Base-by-base conservation (phyloP, 2,113 vertebrate species). In the Prunella himalayana region DNA sequence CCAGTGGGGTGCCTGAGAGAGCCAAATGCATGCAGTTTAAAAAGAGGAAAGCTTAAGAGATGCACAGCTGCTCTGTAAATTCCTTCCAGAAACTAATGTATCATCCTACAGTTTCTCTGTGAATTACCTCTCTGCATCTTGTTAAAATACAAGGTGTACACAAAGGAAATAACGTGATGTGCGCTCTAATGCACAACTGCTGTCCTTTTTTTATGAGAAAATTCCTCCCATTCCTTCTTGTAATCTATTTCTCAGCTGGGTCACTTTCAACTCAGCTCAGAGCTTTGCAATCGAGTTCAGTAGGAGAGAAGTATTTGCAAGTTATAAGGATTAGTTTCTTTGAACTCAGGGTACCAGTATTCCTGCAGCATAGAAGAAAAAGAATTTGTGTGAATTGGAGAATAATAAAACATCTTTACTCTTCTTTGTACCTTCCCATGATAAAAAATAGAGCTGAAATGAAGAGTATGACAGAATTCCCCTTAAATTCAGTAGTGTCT, bases 281-380 rank as follows among this genome's bases (percentile, higher is more conserved):
- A 82, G 59, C 66, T 84, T 76, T 85, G 41, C 45, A 61, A 21
- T 69, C 0, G 1, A 76, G 45, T 94, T 88, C 60, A 57, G 39
- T 39, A 35, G 60, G 45, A 88, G 41, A 91, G 42, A 78, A 54
- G 10, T 44, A 68, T 86, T 94, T 90, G 31, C 47, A 83, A 86
- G 42, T 65, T 90, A 44, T 42, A 73, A 88, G 42, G 68, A 86
- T 88, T 96, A 66, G 60, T 88, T 94, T 70, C 50, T 88, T 94
- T 92, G 84, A 93, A 66, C 9, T 86, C 49, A 7, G 6, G 9
- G 22, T 69, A 49, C 39, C 31, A 39, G 27, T 51, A 54, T 80
- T 86, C 47, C 57, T 78, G 31, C 19, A 70, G 25, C 18, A 76
- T 9, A 80, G 70, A 73, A 76, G 25, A 41, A 76, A 79, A 92